phyloP scores from a whole-genome alignment of 2,888 invertebrate genomes.

The Ophion ellenae region DNA sequence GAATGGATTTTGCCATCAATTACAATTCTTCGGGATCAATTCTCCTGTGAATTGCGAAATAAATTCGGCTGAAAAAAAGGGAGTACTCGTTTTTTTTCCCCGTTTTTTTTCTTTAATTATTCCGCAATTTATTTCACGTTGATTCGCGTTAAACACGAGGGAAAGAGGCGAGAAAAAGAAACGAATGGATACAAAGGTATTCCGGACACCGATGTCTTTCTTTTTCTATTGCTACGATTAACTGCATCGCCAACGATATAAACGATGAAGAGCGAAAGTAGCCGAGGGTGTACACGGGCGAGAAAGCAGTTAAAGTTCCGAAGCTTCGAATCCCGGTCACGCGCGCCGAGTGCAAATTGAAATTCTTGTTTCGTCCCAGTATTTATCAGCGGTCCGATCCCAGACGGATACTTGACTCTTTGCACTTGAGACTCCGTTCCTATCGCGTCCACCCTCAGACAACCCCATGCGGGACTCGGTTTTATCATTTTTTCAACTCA shows the following conservation, averaged over 20 bases:
- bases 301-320: conserved; percentile 62
- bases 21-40: too few relatives aligned
- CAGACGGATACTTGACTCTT: conserved; percentile 46
- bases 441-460: neutral
- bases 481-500: neutral
- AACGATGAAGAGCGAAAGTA: conserved; percentile 22
- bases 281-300: conserved; percentile 1
- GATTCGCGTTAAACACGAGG: neutral
- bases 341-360: conserved; percentile 77
- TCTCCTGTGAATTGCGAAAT: neutral
- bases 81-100: neutral
- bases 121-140: neutral
- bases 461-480: neutral
- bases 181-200: conserved; percentile 5
- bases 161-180: neutral
- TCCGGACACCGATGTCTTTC: conserved; percentile 12
- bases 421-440: conserved; percentile 18
- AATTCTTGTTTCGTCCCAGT: conserved; percentile 78
- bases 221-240: conserved; percentile 47
- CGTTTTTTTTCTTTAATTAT: neutral
- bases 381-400: conserved; percentile 70
- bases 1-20: neutral
- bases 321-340: conserved; percentile 72
- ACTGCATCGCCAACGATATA: conserved; percentile 34
- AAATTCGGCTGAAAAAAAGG: neutral